Percentiles rank a stretch among this genome's conserved stretches.
Conservation (phyloP, 2,888 invertebrate genomes). For the Epirrhoe alternata region DNA sequence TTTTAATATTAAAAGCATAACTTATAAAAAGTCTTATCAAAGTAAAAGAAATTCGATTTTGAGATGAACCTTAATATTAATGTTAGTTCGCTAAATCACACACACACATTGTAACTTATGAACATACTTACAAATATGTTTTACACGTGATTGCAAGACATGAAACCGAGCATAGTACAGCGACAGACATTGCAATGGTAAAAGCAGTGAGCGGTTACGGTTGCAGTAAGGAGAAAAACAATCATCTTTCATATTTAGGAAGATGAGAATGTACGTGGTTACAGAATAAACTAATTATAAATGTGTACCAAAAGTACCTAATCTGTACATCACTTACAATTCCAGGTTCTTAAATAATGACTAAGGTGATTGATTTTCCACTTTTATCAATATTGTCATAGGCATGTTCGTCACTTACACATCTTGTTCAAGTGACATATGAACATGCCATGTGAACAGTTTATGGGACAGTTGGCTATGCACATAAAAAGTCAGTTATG, state of each 20-base stretch:
- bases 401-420: constrained; percentile 41
- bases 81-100: constrained; percentile 3
- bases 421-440: constrained; percentile 19
- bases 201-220: constrained; percentile 34
- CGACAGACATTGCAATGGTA: constrained; percentile 49
- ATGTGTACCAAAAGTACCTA: constrained; percentile 15
- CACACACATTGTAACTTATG: constrained; percentile 29
- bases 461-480: constrained; percentile 8
- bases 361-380: constrained; percentile 32
- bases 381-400: constrained; percentile 27
- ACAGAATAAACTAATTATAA: constrained; percentile 13
- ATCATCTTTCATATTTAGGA: constrained; percentile 35
- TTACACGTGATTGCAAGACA: constrained; percentile 43
- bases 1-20: neutral
- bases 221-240: constrained; percentile 33
- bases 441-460: constrained; percentile 1
- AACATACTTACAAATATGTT: constrained; percentile 38
- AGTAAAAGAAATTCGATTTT: neutral
- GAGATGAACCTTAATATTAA: neutral
- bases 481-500: constrained; percentile 22
- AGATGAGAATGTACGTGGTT: constrained; percentile 33
- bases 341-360: constrained; percentile 31
- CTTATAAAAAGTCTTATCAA: neutral
- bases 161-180: constrained; percentile 54
- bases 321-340: constrained; percentile 31